These are phyloP conservation scores for Sericinus montela DNA, from an alignment of 2,888 invertebrate genomes.

Conservation along the genomic window DNA sequence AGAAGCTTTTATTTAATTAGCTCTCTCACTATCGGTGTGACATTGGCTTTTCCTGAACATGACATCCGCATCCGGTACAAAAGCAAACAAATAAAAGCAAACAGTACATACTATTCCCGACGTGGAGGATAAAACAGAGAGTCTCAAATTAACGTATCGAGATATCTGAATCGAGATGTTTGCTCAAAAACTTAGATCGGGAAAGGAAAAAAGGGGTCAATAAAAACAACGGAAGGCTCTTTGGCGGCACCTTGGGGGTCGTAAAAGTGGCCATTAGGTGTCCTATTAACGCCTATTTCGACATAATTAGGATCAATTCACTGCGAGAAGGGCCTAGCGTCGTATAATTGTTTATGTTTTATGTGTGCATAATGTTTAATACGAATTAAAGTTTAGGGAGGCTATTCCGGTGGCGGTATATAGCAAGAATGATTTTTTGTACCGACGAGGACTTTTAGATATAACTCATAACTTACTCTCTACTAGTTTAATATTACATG, in stretches of 20 bases:
- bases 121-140: slow-evolving; percentile 25
- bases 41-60: not conserved
- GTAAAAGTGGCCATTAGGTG: slow-evolving; percentile 71
- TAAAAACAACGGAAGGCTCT: slow-evolving; percentile 68
- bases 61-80: slow-evolving; percentile 14
- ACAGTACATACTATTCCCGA: slow-evolving; percentile 16
- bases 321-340: slow-evolving; percentile 46
- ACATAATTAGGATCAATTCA: slow-evolving; percentile 75
- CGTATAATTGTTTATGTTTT: slow-evolving; percentile 66
- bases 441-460: slow-evolving; percentile 15
- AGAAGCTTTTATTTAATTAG: not conserved
- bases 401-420: slow-evolving; percentile 10
- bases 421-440: slow-evolving; percentile 12
- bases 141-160: slow-evolving; percentile 39
- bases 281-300: slow-evolving; percentile 78
- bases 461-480: not conserved
- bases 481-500: too few relatives aligned
- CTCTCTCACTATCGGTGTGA: not conserved
- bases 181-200: slow-evolving; percentile 65
- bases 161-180: slow-evolving; percentile 44
- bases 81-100: slow-evolving; percentile 12
- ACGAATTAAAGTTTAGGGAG: slow-evolving; percentile 21
- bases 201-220: slow-evolving; percentile 52
- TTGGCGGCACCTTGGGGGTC: slow-evolving; percentile 58
- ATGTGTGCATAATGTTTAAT: slow-evolving; percentile 39